Conservation (phyloP, 2,888 invertebrate genomes). For the Eurois occulta region DNA sequence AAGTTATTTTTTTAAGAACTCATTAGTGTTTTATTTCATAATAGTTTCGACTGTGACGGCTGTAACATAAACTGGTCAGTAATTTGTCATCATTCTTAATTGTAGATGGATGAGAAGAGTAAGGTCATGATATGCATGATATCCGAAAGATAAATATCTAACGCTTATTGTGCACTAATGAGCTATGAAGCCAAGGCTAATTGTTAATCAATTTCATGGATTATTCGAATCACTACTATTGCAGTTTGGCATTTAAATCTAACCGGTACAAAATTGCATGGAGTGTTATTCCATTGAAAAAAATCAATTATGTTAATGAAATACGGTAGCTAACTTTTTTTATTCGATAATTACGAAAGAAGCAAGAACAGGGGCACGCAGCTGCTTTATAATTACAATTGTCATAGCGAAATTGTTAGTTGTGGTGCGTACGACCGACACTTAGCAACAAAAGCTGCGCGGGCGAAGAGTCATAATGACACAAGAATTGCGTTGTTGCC, state of each 20-base stretch:
- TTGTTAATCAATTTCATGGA: constrained; percentile 27
- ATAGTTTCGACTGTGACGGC: constrained; percentile 32
- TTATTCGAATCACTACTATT: constrained; percentile 14
- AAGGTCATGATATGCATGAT: constrained; percentile 38
- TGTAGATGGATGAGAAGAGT: constrained; percentile 3
- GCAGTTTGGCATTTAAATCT: neutral
- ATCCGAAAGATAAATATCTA: constrained; percentile 24
- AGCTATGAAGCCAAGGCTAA: constrained; percentile 22
- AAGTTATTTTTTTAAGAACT: constrained; percentile 42
- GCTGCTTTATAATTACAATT: constrained; percentile 70
- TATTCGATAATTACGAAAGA: constrained; percentile 51
- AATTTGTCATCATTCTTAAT: constrained; percentile 33
- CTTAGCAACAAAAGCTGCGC: constrained; percentile 66
- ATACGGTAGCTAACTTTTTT: constrained; percentile 11
- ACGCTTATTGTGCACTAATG: constrained; percentile 38
- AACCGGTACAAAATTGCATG: constrained; percentile 10
- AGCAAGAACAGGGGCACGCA: constrained; percentile 63
- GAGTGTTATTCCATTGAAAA: neutral
- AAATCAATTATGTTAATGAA: constrained; percentile 23
- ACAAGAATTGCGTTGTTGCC: constrained; percentile 47
- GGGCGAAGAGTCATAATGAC: constrained; percentile 56
- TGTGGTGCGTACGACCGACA: constrained; percentile 58
- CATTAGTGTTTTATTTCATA: constrained; percentile 47
- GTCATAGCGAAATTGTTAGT: constrained; percentile 67
- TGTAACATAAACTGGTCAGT: constrained; percentile 5